Base-by-base conservation (phyloP, 1,140 invertebrate species). In the Zaprionus vittiger region DNA sequence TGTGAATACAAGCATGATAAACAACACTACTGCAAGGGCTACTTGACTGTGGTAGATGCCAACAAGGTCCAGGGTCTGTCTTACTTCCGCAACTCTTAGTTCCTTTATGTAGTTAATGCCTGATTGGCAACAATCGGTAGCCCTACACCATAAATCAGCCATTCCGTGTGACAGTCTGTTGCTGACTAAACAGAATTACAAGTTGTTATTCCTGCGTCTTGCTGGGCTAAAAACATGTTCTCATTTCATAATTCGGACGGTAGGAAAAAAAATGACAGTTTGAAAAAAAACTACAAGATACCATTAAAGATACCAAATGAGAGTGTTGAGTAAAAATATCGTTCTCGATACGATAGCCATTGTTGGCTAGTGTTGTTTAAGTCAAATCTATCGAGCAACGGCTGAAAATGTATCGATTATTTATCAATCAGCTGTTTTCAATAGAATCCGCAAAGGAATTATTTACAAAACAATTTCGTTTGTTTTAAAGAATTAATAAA, bases 1-100 rank as follows among this genome's bases (percentile, higher is more conserved):
- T 14, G 85, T 82, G 7, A 90, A 85, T 41, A 90, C 81, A n/a
- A 89, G 26, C 31, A 90, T 24, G 5, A 80, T 7, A 20, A 85
- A 85, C 6, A 80, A 4, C 1, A 90, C 14, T 2, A 91, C 7
- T 4, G 72, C 86, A 24, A 61, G 15, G 7, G 77, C 3, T 20
- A 89, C 55, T 31, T 90, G 73, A 3, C 63, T n/a, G 24, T 89
- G 75, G 5, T 81, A 69, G 2, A 82, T 64, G 4, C 85, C 79
- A 20, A 89, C 41, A 1, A 85, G 56, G 2, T 89, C 85, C 2
- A 89, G 26, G 4, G 55, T 65, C 22, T 80, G 82, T n/a, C 85
- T 73, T 5, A 89, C 41, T 28, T 89, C 85, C 12, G 38, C 54
- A 34, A 82, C 14, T 1, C 57, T 66, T 9, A 82, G 11, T 2